Percentiles rank a stretch among this genome's conserved stretches.
Conservation (phyloP, 2,113 vertebrate genomes). For the Stegastes partitus region DNA sequence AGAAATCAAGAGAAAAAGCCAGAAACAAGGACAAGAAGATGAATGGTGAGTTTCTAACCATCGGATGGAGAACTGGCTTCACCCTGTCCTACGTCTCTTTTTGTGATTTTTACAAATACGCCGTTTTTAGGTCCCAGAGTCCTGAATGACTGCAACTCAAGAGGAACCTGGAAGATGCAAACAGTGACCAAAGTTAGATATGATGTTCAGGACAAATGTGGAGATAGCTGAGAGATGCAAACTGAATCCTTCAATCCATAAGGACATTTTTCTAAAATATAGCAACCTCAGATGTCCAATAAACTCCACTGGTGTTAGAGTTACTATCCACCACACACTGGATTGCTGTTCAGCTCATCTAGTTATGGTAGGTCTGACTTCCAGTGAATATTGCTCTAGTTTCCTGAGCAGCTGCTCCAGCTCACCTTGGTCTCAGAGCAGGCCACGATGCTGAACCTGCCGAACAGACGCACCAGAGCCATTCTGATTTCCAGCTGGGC, state of each 20-base stretch:
- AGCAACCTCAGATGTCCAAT: too few relatives aligned
- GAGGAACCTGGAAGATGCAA: constrained; percentile 87
- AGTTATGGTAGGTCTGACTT: too few relatives aligned
- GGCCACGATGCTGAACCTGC: constrained; percentile 86
- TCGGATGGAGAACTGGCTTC: neutral
- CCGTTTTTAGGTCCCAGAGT: constrained; percentile 92
- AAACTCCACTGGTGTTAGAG: too few relatives aligned
- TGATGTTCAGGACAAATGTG: neutral
- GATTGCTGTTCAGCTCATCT: too few relatives aligned
- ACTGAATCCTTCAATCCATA: too few relatives aligned
- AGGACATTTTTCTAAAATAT: too few relatives aligned
- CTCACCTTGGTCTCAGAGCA: constrained; percentile 91
- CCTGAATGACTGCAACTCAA: constrained; percentile 89
- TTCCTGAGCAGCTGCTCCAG: neutral
- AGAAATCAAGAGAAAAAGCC: too few relatives aligned
- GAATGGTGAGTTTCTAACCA: neutral
- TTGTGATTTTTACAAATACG: constrained; percentile 87
- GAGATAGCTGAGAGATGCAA: neutral
- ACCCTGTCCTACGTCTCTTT: constrained; percentile 33
- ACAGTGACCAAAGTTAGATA: neutral
- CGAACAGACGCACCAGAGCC: constrained; percentile 87
- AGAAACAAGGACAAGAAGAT: too few relatives aligned
- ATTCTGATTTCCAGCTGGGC: constrained; percentile 92
- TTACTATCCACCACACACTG: too few relatives aligned
- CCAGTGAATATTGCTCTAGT: neutral